Percentiles rank a stretch among this genome's conserved stretches.
Evolutionary conservation across 2,888 invertebrate species (phyloP).

Genomic region (Synergus umbraculus): DNA sequence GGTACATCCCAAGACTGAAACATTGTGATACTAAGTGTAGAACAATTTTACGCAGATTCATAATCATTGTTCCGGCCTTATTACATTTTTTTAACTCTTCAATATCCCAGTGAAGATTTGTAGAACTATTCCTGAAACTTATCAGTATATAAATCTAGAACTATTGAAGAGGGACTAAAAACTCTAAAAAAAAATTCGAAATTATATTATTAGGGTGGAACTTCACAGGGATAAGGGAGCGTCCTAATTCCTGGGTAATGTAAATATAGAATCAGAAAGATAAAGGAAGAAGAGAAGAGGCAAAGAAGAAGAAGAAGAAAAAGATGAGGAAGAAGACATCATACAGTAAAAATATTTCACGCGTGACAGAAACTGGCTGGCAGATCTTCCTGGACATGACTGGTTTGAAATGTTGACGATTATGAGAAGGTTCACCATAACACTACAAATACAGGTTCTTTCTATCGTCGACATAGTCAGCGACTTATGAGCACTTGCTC

Average conservation of each 20-base stretch:
- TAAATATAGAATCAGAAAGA: too few relatives aligned
- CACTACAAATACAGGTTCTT: constrained; percentile 28
- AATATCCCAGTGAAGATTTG: too few relatives aligned
- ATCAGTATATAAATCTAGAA: too few relatives aligned
- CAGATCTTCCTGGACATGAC: constrained; percentile 52
- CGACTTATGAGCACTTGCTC: background rate
- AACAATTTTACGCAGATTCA: constrained; percentile 12
- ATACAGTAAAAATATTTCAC: constrained; percentile 60
- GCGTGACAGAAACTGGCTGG: constrained; percentile 53
- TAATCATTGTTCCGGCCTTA: background rate
- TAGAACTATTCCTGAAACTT: too few relatives aligned
- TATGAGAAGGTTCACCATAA: constrained; percentile 44
- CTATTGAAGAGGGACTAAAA: too few relatives aligned
- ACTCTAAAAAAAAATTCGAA: too few relatives aligned
- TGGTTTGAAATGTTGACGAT: constrained; percentile 61
- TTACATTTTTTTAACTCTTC: too few relatives aligned
- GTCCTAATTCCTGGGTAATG: too few relatives aligned
- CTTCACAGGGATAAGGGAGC: too few relatives aligned
- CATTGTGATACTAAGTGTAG: background rate
- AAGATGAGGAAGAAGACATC: constrained; percentile 45
- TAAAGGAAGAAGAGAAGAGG: too few relatives aligned
- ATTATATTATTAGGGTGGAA: too few relatives aligned
- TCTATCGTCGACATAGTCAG: constrained; percentile 2
- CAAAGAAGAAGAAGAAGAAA: background rate
- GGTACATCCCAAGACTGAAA: constrained; percentile 13